phyloP scores from a whole-genome alignment of 2,113 vertebrate genomes.

The Notothenia coriiceps region DNA sequence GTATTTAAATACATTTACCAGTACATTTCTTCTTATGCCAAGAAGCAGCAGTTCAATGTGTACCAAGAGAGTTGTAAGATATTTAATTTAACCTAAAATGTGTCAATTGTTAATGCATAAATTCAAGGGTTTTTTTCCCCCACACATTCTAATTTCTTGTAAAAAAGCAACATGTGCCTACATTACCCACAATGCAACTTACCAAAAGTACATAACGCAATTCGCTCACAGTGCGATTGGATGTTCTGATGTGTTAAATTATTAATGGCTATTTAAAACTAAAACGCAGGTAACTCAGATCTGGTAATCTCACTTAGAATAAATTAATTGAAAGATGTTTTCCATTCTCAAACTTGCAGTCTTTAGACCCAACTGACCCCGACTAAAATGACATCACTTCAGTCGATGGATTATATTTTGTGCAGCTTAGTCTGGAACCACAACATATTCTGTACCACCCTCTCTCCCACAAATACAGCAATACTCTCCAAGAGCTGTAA shows the following conservation, averaged over 20 bases:
- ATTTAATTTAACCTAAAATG: no score
- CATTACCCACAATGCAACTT: constrained; percentile 3
- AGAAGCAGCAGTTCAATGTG: not conserved
- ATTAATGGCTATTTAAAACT: no score
- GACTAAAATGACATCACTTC: not conserved
- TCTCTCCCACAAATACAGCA: not conserved
- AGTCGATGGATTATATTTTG: not conserved
- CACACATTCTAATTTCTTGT: not conserved
- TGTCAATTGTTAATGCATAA: no score
- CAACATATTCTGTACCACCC: not conserved
- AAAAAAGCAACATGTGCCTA: not conserved
- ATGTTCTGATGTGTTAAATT: not conserved
- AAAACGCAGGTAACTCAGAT: not conserved
- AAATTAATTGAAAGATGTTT: no score
- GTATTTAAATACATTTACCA: not conserved
- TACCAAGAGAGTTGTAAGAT: no score
- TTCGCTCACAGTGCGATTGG: not conserved
- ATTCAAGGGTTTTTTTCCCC: not conserved
- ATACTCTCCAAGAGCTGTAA: not conserved
- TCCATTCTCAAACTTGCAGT: not conserved
- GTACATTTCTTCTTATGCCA: not conserved
- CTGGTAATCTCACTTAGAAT: not conserved
- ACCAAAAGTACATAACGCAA: not conserved
- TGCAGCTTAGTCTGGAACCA: not conserved
- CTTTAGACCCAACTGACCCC: not conserved